A percentile compares a stretch with the other conserved stretches of the same genome.
These are phyloP conservation scores for Melanotaenia duboulayi DNA, from an alignment of 2,113 vertebrate species.

Conservation along the genomic window DNA sequence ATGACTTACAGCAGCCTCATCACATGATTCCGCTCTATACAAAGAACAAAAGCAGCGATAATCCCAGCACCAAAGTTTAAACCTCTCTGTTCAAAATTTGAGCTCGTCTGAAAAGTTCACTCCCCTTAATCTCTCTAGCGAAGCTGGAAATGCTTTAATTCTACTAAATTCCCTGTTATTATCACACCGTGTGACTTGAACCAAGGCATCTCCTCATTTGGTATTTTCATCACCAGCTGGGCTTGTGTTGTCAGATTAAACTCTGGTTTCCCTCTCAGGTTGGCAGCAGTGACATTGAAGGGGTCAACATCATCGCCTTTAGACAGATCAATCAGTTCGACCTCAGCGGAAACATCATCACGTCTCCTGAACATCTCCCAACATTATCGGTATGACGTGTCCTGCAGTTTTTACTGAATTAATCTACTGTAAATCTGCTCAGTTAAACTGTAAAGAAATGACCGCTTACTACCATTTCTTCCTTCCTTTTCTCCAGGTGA, in stretches of 20 bases:
- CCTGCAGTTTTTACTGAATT: neutral
- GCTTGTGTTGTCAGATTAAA: conserved; percentile 38
- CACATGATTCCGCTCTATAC: conserved; percentile 49
- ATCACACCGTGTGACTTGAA: conserved; percentile 56
- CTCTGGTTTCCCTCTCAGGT: conserved; percentile 81
- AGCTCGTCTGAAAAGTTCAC: conserved; percentile 53
- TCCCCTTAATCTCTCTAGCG: conserved; percentile 54
- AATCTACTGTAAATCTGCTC: neutral
- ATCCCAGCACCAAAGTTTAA: conserved; percentile 56
- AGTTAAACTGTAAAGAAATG: neutral
- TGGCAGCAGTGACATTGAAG: conserved; percentile 90
- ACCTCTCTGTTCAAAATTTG: conserved; percentile 63
- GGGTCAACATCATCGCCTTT: conserved; percentile 95
- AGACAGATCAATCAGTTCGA: conserved; percentile 98
- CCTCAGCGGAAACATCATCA: conserved; percentile 95
- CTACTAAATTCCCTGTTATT: conserved; percentile 64
- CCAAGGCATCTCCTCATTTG: conserved; percentile 22
- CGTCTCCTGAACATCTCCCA: conserved; percentile 91
- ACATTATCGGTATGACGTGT: conserved; percentile 88
- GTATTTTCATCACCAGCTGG: conserved; percentile 1
- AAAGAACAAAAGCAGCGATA: conserved; percentile 66
- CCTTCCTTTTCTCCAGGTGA: conserved; percentile 83
- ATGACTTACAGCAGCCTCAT: conserved; percentile 53
- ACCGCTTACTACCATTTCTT: neutral
- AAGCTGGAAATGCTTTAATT: conserved; percentile 63